phyloP scores from a whole-genome alignment of 1,140 invertebrate genomes.

The Cydia pomonella region DNA sequence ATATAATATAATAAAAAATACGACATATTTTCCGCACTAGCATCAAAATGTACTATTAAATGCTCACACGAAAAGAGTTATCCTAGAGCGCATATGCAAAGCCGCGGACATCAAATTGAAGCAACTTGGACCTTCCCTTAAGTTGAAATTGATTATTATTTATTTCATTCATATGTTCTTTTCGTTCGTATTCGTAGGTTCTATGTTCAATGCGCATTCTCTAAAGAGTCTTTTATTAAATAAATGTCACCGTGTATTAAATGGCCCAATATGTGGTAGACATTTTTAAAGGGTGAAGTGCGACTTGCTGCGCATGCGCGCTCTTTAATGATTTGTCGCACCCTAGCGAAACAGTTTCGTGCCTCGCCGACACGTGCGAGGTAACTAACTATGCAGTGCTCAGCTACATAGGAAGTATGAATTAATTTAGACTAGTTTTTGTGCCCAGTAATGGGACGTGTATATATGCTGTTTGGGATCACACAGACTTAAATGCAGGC shows the following conservation, averaged over 20 bases:
- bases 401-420: neutral
- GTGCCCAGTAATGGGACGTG: neutral
- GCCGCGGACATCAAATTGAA: neutral
- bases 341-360: conserved; percentile 8
- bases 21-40: too few relatives aligned
- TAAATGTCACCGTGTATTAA: too few relatives aligned
- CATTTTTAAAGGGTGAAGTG: neutral
- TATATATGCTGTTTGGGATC: neutral
- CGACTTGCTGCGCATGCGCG: conserved; percentile 40
- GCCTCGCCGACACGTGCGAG: conserved; percentile 10
- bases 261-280: too few relatives aligned
- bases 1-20: too few relatives aligned
- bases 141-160: too few relatives aligned
- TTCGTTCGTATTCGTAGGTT: too few relatives aligned
- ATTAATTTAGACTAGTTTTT: neutral
- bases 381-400: conserved; percentile 8
- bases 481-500: neutral
- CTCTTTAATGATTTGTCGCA: conserved; percentile 45
- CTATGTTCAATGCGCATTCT: too few relatives aligned
- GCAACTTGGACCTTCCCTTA: too few relatives aligned
- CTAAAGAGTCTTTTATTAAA: too few relatives aligned
- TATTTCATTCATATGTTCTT: too few relatives aligned
- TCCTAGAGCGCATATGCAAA: conserved; percentile 40
- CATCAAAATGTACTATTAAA: neutral
- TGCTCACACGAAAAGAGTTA: neutral